Base-by-base conservation (phyloP, 2,113 vertebrate species). In the Eurypyga helias region DNA sequence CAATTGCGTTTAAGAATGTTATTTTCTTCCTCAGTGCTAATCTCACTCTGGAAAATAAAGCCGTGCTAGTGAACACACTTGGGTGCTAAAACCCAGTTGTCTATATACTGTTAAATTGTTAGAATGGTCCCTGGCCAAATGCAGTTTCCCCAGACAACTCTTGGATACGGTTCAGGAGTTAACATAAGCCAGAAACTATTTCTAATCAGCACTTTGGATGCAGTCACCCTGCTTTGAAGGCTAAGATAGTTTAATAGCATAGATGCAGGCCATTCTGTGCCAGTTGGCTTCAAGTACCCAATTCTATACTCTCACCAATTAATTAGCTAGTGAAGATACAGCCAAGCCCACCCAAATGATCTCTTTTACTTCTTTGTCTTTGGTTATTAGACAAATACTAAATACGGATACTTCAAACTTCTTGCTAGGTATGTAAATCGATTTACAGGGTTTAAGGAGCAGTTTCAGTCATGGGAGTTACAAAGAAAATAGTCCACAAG, bases 231-330 rank as follows among this genome's bases (percentile, higher is more conserved):
- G 73, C 19, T 93, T 61, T 93, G 73, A 96, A 97, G 84, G 81
- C 91, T 94, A 96, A 71, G 65, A 84, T 43, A 61, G 70, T 85
- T 89, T 93, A 93, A 97, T 79, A 71, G 10, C 57, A 61, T 67
- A 91, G 81, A 93, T 79, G 65, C 69, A 76, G 65, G 45, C 78
- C 45, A 57, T 65, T 82, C 60, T 71, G 23, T 89, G 96, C 93
- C 96, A 96, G 77, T 54, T 95, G 96, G 91, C 94, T 93, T 89
- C 78, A 72, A 60, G 48, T 57, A 28, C 25, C 49, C 3, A 1
- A 55, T 34, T 71, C 43, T 67, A 71, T 60, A 62, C 77, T 79
- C 66, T 89, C 54, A 38, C 33, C 52, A 85, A 85, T 96, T 94
- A 96, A 95, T 97, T 85, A 94, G 7, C 25, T 84, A 41, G 25